Evolutionary conservation across 30 jellyfish, hydroid and myxozoan genomes (phyloP).

Genomic region (Nemopilema nomurai): DNA sequence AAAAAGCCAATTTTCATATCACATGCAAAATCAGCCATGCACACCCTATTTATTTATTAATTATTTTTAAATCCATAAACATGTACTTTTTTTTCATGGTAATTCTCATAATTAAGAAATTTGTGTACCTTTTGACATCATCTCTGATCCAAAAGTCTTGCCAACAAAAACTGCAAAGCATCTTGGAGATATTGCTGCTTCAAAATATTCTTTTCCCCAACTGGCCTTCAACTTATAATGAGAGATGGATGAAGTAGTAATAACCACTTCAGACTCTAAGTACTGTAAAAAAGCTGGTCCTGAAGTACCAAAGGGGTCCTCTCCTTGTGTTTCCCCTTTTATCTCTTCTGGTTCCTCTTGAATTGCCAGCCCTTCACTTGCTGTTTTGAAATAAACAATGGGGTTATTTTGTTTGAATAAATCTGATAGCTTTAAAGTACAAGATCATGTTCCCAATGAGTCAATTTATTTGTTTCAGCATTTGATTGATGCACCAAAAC

Average conservation of each 20-base stretch:
- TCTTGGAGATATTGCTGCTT: constrained; percentile 17
- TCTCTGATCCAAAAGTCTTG: not conserved
- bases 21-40: no score
- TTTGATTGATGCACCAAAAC: no score
- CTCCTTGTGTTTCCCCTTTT: not conserved
- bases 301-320: not conserved
- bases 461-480: no score
- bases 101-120: no score
- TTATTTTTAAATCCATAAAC: no score
- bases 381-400: not conserved
- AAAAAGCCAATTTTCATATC: no score
- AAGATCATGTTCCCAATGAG: no score
- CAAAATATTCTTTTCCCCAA: constrained; percentile 1
- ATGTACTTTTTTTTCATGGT: no score
- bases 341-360: not conserved
- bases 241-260: not conserved
- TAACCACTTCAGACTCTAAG: not conserved
- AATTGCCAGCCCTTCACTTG: no score
- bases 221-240: not conserved
- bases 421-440: no score
- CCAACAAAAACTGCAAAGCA: constrained; percentile 1
- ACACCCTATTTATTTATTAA: no score
- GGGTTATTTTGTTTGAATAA: not conserved
- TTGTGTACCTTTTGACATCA: not conserved
- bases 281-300: not conserved